phyloP scores from a whole-genome alignment of 2,797 vertebrate genomes.

The Centroberyx gerrardi region DNA sequence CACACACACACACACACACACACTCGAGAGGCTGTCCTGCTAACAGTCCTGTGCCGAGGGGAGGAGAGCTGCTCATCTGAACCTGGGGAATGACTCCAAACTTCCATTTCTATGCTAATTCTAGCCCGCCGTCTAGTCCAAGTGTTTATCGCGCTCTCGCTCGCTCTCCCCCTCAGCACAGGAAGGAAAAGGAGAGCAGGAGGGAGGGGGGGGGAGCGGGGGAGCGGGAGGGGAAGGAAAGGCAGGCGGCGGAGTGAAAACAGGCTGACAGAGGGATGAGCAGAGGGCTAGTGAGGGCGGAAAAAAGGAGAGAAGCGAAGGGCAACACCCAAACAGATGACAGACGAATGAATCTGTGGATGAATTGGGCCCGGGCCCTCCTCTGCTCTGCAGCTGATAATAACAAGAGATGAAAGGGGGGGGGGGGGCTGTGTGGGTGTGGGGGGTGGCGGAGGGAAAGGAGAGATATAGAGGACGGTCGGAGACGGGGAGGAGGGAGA shows the following conservation, averaged over 20 bases:
- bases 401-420: slow-evolving; percentile 77
- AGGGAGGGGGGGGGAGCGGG: slow-evolving; percentile 46
- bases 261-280: slow-evolving; percentile 65
- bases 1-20: slow-evolving; percentile 23
- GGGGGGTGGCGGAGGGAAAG: slow-evolving; percentile 3
- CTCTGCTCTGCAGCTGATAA: slow-evolving; percentile 78
- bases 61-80: slow-evolving; percentile 78
- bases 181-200: slow-evolving; percentile 5
- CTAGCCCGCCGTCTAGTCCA: slow-evolving; percentile 72
- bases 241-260: slow-evolving; percentile 5
- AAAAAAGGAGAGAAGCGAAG: slow-evolving; percentile 44
- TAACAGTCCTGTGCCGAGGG: slow-evolving; percentile 67
- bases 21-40: slow-evolving; percentile 43
- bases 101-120: slow-evolving; percentile 87
- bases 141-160: slow-evolving; percentile 79
- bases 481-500: slow-evolving; percentile 6
- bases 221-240: slow-evolving; percentile 45
- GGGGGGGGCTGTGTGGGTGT: slow-evolving; percentile 39
- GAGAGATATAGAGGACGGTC: slow-evolving; percentile 38
- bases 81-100: slow-evolving; percentile 82
- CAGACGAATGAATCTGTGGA: slow-evolving; percentile 82
- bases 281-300: slow-evolving; percentile 48
- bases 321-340: slow-evolving; percentile 80
- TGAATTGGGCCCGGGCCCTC: slow-evolving; percentile 75
- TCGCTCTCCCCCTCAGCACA: slow-evolving; percentile 44